These are phyloP conservation scores for Proterorhinus semilunaris DNA, from an alignment of 2,113 vertebrate species.

Conservation along the genomic window DNA sequence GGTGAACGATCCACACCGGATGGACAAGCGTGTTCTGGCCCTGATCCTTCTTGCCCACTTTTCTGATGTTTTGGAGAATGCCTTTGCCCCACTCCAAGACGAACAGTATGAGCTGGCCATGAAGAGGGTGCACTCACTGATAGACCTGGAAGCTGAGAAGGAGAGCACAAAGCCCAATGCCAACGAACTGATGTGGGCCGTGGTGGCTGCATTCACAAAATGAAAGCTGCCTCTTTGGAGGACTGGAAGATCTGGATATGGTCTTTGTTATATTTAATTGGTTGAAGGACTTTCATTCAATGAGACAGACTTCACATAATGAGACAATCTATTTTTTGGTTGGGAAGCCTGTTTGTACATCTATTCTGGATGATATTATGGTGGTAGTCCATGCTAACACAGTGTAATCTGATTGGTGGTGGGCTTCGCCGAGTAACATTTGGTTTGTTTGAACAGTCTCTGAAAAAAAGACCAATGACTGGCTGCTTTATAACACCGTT, in stretches of 20 bases:
- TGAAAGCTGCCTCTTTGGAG: conserved; percentile 62
- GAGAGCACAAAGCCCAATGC: conserved; percentile 89
- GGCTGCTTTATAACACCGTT: conserved; percentile 37
- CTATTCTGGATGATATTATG: conserved; percentile 55
- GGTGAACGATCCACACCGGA: conserved; percentile 94
- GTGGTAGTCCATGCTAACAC: conserved; percentile 60
- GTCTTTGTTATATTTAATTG: conserved; percentile 67
- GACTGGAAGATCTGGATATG: conserved; percentile 59
- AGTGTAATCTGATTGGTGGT: conserved; percentile 65
- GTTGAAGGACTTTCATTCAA: conserved; percentile 62
- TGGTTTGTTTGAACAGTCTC: conserved; percentile 37
- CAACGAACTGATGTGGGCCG: conserved; percentile 95
- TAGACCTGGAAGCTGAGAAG: conserved; percentile 93
- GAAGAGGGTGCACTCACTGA: conserved; percentile 91
- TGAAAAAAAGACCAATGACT: conserved; percentile 26
- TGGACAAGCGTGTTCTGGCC: conserved; percentile 93
- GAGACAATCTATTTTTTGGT: conserved; percentile 67
- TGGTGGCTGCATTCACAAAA: conserved; percentile 94
- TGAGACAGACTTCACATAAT: conserved; percentile 62
- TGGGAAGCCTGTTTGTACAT: conserved; percentile 63
- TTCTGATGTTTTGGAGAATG: conserved; percentile 96
- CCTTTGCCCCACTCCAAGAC: conserved; percentile 92
- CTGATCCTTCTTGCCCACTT: conserved; percentile 94
- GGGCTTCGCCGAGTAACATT: conserved; percentile 56
- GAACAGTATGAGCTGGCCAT: conserved; percentile 97